Percentiles rank a stretch among this genome's conserved stretches.
Conservation (phyloP, 2,797 vertebrate genomes). For the Sitta carolinensis region DNA sequence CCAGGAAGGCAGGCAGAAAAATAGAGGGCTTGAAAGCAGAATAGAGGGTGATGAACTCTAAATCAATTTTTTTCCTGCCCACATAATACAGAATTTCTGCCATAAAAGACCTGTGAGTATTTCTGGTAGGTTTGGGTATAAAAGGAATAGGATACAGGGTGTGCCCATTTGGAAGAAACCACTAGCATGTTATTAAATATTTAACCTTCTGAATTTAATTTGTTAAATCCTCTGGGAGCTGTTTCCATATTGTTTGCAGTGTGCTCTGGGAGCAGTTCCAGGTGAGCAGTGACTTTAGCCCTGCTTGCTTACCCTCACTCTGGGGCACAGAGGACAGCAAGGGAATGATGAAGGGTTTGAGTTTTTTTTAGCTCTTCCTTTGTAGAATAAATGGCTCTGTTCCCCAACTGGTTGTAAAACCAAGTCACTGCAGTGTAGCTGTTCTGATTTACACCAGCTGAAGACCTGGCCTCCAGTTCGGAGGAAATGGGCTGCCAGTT, state of each 20-base stretch:
- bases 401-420: neutral
- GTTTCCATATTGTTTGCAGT: neutral
- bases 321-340: neutral
- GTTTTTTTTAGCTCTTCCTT: neutral
- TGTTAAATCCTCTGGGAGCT: neutral
- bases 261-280: neutral
- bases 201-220: conserved; percentile 14
- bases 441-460: conserved; percentile 37
- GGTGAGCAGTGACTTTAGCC: neutral
- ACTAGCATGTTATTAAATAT: neutral
- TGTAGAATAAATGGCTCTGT: neutral
- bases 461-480: neutral
- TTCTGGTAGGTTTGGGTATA: neutral
- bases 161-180: neutral
- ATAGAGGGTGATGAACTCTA: neutral
- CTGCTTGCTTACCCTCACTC: neutral
- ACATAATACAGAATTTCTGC: neutral
- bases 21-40: neutral
- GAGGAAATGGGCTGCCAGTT: conserved; percentile 25
- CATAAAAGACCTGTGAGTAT: neutral
- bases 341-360: neutral
- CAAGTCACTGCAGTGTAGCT: neutral
- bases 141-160: neutral
- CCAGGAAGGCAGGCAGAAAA: neutral
- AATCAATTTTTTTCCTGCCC: neutral